These are phyloP conservation scores for Leptodactylus fallax DNA, from an alignment of 2,797 vertebrate species.

Conservation along the genomic window DNA sequence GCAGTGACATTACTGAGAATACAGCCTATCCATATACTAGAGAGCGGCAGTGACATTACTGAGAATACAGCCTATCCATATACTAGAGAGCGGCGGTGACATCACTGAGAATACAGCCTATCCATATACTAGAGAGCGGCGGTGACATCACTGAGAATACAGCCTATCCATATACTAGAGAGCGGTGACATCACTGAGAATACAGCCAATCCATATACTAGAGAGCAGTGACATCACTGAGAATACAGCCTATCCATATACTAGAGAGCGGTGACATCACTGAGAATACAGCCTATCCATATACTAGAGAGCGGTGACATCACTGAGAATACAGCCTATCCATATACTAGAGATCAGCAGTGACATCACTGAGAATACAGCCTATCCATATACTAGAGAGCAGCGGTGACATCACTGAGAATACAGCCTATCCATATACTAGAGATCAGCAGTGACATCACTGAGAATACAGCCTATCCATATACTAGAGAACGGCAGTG, in stretches of 20 bases:
- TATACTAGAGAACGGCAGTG: not conserved
- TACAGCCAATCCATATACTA: not conserved
- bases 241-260: not conserved
- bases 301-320: not conserved
- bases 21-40: not conserved
- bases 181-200: conserved; percentile 5
- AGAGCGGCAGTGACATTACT: conserved; percentile 5
- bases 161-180: not conserved
- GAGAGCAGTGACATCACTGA: conserved; percentile 9
- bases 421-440: not conserved
- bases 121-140: not conserved
- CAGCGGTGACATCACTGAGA: conserved; percentile 14
- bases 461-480: not conserved
- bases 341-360: not conserved
- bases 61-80: not conserved
- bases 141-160: conserved; percentile 1
- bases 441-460: conserved; percentile 13
- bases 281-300: not conserved
- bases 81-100: not conserved
- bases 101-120: not conserved
- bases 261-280: conserved; percentile 8
- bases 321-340: not conserved
- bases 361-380: not conserved
- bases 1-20: conserved; percentile 8
- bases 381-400: conserved; percentile 1